These are phyloP conservation scores for Drosophila miranda DNA, from an alignment of 1,140 invertebrate species.

Conservation along the genomic window DNA sequence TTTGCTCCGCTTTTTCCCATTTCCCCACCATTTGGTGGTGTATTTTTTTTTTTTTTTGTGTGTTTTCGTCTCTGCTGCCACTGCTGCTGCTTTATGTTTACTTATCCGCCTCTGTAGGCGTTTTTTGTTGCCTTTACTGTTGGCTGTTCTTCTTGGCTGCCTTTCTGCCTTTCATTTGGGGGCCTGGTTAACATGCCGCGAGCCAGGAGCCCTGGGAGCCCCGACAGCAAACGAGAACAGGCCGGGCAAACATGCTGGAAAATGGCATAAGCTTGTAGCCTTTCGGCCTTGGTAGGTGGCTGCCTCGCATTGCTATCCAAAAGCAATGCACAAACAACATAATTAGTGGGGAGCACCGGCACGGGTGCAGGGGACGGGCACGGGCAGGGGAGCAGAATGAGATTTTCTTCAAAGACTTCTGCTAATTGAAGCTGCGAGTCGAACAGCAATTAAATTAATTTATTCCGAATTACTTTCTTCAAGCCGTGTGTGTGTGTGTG, in stretches of 20 bases:
- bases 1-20: background rate
- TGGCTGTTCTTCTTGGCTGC: conserved; percentile 23
- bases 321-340: conserved; percentile 52
- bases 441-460: conserved; percentile 61
- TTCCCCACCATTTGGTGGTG: too few relatives aligned
- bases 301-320: conserved; percentile 18
- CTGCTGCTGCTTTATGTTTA: conserved; percentile 29
- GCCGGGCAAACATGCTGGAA: conserved; percentile 51
- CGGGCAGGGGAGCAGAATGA: too few relatives aligned
- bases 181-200: conserved; percentile 35
- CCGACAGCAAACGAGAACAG: too few relatives aligned
- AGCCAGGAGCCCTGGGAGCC: conserved; percentile 43
- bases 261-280: conserved; percentile 74
- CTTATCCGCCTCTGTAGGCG: conserved; percentile 22
- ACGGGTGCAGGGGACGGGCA: too few relatives aligned
- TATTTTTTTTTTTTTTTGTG: too few relatives aligned
- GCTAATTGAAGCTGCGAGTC: conserved; percentile 58
- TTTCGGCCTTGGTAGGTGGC: conserved; percentile 23
- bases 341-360: conserved; percentile 51
- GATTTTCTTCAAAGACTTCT: conserved; percentile 17
- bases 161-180: conserved; percentile 28
- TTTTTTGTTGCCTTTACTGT: conserved; percentile 43
- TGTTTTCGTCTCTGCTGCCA: background rate
- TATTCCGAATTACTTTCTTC: conserved; percentile 38
- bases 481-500: conserved; percentile 22